These are phyloP conservation scores for Atta colombica DNA, from an alignment of 1,140 invertebrate species.

Conservation along the genomic window DNA sequence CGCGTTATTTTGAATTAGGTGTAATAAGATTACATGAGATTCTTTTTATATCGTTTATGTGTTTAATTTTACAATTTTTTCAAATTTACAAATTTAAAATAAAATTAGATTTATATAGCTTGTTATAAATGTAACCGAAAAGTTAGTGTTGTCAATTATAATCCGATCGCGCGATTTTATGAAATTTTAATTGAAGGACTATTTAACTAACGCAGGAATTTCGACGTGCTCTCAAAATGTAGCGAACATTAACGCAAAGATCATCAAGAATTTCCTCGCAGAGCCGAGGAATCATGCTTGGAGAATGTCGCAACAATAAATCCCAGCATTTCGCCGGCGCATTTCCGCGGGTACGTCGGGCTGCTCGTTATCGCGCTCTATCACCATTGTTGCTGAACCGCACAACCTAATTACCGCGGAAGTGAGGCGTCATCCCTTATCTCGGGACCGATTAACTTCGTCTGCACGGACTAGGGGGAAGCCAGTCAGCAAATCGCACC, in stretches of 20 bases:
- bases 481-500: conserved; percentile 66
- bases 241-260: conserved; percentile 23
- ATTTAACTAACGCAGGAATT: conserved; percentile 2
- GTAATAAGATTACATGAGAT: not conserved
- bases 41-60: not conserved
- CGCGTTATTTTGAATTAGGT: not conserved
- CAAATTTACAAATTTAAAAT: not conserved
- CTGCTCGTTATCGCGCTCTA: conserved; percentile 64
- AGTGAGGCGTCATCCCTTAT: conserved; percentile 70
- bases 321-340: conserved; percentile 64
- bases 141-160: not conserved
- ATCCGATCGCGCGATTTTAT: not conserved
- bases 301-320: conserved; percentile 64
- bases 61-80: not conserved
- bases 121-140: not conserved
- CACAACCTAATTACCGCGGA: conserved; percentile 69
- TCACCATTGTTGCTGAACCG: conserved; percentile 68
- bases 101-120: not conserved
- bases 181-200: conserved; percentile 6
- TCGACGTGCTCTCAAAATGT: not conserved
- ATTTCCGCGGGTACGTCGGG: conserved; percentile 60
- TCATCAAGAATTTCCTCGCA: conserved; percentile 39
- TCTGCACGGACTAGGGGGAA: conserved; percentile 38
- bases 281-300: conserved; percentile 27
- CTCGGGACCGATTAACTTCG: conserved; percentile 68